Conservation (phyloP, 1,140 invertebrate genomes). For the Palaemon carinicauda region DNA sequence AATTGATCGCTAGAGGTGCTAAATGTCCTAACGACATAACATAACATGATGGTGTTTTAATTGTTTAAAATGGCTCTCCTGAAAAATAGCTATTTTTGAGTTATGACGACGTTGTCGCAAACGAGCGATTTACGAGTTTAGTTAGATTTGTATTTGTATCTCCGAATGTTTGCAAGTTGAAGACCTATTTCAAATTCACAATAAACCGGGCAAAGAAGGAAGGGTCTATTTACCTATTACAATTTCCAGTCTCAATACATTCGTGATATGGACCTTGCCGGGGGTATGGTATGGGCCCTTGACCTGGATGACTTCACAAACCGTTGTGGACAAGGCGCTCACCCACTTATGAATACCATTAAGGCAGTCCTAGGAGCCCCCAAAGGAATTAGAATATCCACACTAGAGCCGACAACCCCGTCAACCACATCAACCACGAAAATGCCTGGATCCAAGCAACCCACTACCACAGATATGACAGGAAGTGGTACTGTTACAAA, state of each 20-base stretch:
- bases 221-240: conserved; percentile 22
- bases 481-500: background rate
- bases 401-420: background rate
- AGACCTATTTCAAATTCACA: no score
- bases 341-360: conserved; percentile 80
- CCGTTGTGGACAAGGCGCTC: conserved; percentile 70
- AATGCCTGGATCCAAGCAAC: background rate
- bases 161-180: no score
- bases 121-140: no score
- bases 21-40: no score
- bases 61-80: no score
- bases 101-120: no score
- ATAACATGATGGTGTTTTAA: no score
- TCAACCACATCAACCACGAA: background rate
- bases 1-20: no score
- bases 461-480: background rate
- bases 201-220: background rate
- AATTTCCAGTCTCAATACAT: conserved; percentile 72
- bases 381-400: conserved; percentile 72
- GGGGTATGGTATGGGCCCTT: conserved; percentile 90
- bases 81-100: no score
- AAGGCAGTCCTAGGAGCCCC: conserved; percentile 73
- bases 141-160: no score
- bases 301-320: conserved; percentile 83
- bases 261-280: conserved; percentile 78